Evolutionary conservation across 2,888 invertebrate species (phyloP).

Genomic region (Acleris cristana): DNA sequence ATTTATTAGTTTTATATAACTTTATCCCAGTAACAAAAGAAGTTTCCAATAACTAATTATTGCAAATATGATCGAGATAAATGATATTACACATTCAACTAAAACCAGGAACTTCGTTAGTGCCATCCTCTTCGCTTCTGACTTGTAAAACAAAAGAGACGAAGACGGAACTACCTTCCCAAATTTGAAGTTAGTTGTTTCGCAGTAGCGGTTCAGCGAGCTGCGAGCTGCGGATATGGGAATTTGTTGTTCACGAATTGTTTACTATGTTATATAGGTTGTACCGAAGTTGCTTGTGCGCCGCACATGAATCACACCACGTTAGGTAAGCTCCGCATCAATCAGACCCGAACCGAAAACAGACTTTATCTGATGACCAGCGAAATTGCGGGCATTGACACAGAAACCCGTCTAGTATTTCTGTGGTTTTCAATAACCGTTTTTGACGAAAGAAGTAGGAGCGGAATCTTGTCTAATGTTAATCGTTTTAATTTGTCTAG

Average conservation of each 20-base stretch:
- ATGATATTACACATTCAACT: too few species aligned
- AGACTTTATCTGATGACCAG: slow-evolving; percentile 28
- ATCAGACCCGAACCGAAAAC: slow-evolving; percentile 20
- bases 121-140: too few species aligned
- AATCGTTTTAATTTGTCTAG: too few species aligned
- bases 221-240: slow-evolving; percentile 31
- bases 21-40: slow-evolving; percentile 41
- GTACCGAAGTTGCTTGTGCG: slow-evolving; percentile 12
- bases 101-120: too few species aligned
- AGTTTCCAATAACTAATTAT: slow-evolving; percentile 47
- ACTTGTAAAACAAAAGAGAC: too few species aligned
- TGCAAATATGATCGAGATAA: slow-evolving; percentile 41
- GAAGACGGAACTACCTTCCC: too few species aligned
- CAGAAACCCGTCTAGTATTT: slow-evolving; percentile 4
- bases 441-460: too few species aligned
- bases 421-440: too few species aligned
- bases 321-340: slow-evolving; percentile 36
- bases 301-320: slow-evolving; percentile 45
- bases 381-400: slow-evolving; percentile 29
- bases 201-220: slow-evolving; percentile 6
- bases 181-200: too few species aligned
- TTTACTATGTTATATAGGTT: slow-evolving; percentile 8
- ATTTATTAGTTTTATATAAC: not conserved
- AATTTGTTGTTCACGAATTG: slow-evolving; percentile 30
- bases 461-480: too few species aligned